Base-by-base conservation (phyloP, 2,888 invertebrate genomes). In the Cartodere bifasciata region DNA sequence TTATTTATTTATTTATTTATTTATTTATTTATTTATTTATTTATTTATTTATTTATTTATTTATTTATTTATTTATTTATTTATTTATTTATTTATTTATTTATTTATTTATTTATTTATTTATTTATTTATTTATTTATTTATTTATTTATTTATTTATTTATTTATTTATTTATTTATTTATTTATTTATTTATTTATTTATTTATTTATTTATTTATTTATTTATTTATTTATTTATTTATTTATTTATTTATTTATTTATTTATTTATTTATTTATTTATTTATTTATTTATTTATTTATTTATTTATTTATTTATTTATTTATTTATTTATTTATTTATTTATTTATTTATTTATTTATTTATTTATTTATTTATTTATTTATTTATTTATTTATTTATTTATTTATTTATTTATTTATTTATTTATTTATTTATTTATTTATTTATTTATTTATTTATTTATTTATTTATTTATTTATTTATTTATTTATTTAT, bases 261-360 rank as follows among this genome's bases (percentile, higher is more conserved):
- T 23, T 22, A 11, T 22, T n/a, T 22, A 29, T 13, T 9, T 29
- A 12, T 21, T 13, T 29, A 23, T 22, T 13, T 13, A 23, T 15
- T 14, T 24, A 30, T 30, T 14, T 23, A 24, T 30, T 16, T 30
- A 30, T 30, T 16, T 30, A 16, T 30, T 16, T 30, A 15, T 23
- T 15, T 30, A 4, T 30, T 11, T 30, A 29, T 29, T 9, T 29
- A 29, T 29, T 13, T 29, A 29, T 20, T 21, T 29, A 29, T 29
- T 21, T 29, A 29, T 29, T 21, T 29, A 29, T 29, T 21, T 29
- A 29, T 29, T 21, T 29, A 29, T 29, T 21, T 29, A 29, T 29
- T 12, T 29, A 29, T 29, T 21, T 29, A 29, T 29, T 21, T 29
- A 29, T 21, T 21, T 21, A 29, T 29, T 21, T 29, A 29, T 21